Evolutionary conservation across 2,888 invertebrate genomes (phyloP), one percentile per base, ranked within the genome.

Genomic region (Tachina grossa): DNA sequence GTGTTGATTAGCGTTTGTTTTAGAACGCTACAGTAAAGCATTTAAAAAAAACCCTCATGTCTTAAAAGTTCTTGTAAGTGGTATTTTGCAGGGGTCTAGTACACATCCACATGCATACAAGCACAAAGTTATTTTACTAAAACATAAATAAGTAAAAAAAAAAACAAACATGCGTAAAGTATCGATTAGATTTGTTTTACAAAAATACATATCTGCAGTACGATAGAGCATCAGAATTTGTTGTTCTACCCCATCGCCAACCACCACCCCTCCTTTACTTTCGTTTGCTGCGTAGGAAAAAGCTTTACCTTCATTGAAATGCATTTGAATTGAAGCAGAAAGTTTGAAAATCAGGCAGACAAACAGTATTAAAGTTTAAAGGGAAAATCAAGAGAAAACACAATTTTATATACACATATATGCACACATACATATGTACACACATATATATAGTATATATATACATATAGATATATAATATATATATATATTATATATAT

Each of bases 101-200:
- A 4, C 31, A 31, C 4, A 31, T 4, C 4, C 4, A 31, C 31
- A 31, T 31, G n/a, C 13, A 49, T 14, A 49, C 14, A 14, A 14
- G 4, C 11, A 61, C 1, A 59, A 8, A 31, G 31, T 14, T n/a
- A 31, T 41, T 41, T 59, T 14, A 59, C 55, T 41, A 61, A 41
- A 59, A 39, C 4, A 59, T n/a, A 39, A 59, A 59, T 39, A 61
- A 14, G 39, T 41, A 61, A 41, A 59, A n/a, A 61, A 14, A 49
- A 55, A 55, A 10, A 78, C n/a, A 61, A 16, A 69, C 53, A 66
- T 84, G 84, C 80, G 80, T 80, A 76, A 71, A 71, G 76, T 80
- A 84, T 84, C 72, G 84, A 84, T 84, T 80, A 68, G 66, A 47
- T 72, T 71, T 49, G 16, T 61, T 65, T 39, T 39, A 31, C 9